These are phyloP conservation scores for Neomicropteryx cornuta DNA, from an alignment of 1,140 invertebrate species.

Conservation along the genomic window DNA sequence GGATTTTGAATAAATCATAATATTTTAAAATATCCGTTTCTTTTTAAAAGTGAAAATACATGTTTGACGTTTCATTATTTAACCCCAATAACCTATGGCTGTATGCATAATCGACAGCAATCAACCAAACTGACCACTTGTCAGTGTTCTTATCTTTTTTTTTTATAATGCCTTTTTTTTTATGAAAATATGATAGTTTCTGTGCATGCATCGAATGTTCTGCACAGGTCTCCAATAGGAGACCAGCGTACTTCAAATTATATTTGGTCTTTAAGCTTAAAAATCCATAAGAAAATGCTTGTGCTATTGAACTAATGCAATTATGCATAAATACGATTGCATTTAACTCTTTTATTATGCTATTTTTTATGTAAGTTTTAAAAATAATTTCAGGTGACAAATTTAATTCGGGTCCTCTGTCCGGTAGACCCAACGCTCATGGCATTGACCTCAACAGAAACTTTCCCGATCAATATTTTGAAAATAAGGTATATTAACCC, in stretches of 20 bases:
- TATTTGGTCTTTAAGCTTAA: no score
- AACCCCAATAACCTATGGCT: not conserved
- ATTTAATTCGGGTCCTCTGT: conserved; percentile 13
- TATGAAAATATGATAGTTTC: no score
- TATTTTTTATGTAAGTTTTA: conserved; percentile 5
- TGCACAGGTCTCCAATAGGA: no score
- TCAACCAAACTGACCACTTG: no score
- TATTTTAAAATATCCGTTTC: conserved; percentile 6
- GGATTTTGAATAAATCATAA: conserved; percentile 13
- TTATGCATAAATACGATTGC: no score
- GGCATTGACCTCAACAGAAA: conserved; percentile 89
- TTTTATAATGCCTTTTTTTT: not conserved
- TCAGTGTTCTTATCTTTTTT: no score
- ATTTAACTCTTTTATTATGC: conserved; percentile 1
- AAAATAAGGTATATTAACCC: conserved; percentile 47
- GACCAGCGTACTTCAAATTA: no score
- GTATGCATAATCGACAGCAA: no score
- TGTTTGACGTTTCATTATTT: no score
- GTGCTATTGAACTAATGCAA: no score
- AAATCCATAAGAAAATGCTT: no score
- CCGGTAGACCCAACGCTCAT: conserved; percentile 74
- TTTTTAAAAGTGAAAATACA: conserved; percentile 2
- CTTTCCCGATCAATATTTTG: conserved; percentile 85
- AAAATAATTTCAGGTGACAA: conserved; percentile 46
- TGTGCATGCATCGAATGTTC: no score